Evolutionary conservation across 2,797 vertebrate genomes (phyloP).

Genomic region (Melanotaenia parkinsoni): DNA sequence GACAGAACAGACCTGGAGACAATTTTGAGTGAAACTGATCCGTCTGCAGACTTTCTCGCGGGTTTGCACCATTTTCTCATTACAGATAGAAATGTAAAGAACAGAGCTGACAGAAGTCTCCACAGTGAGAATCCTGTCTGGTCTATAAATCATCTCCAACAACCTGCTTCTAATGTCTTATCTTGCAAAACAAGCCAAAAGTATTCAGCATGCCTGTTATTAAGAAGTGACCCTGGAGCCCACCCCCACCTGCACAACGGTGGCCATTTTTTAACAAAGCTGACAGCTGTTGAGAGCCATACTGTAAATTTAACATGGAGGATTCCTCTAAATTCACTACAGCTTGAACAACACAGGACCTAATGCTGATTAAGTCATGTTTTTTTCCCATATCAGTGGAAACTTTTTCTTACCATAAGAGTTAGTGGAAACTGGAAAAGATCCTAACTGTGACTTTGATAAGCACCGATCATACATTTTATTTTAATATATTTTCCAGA

Average conservation of each 20-base stretch:
- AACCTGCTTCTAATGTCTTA: constrained; percentile 8
- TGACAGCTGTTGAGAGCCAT: constrained; percentile 3
- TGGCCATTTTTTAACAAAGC: constrained; percentile 26
- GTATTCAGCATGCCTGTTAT: not conserved
- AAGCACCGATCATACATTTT: not conserved
- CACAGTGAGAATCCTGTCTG: not conserved
- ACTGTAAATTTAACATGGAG: not conserved
- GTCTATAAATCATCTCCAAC: constrained; percentile 8
- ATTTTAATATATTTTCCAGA: not conserved
- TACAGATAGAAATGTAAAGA: constrained; percentile 24
- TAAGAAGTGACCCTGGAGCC: not conserved
- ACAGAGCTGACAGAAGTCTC: constrained; percentile 1
- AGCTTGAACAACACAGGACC: not conserved
- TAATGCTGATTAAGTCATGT: not conserved
- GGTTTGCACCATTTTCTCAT: constrained; percentile 24
- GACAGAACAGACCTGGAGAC: constrained; percentile 36
- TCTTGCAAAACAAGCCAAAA: not conserved
- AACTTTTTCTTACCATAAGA: too few species aligned
- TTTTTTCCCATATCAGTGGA: not conserved
- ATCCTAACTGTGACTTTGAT: not conserved
- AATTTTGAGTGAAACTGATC: constrained; percentile 1
- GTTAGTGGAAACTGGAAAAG: not conserved
- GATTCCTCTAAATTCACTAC: not conserved
- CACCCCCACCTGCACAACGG: not conserved
- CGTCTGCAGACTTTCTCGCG: constrained; percentile 11